These are phyloP conservation scores for Heliothis virescens DNA, from an alignment of 1,140 invertebrate genomes.

Conservation along the genomic window DNA sequence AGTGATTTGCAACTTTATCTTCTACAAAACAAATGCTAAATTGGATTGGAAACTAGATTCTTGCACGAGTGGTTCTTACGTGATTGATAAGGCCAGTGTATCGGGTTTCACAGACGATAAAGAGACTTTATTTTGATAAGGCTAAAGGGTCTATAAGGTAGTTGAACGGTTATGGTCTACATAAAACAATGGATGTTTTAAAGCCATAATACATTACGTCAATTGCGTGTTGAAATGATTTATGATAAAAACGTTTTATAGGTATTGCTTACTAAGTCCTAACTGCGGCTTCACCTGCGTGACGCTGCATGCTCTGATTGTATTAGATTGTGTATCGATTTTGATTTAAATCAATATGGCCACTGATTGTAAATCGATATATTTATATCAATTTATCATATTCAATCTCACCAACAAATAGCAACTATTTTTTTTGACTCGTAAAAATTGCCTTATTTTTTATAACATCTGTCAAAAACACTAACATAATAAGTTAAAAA, in stretches of 20 bases:
- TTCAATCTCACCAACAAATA: too few relatives aligned
- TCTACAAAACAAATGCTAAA: background rate
- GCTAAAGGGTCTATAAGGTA: background rate
- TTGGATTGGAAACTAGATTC: background rate
- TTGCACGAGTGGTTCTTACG: background rate
- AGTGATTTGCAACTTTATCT: constrained; percentile 36
- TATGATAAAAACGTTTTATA: constrained; percentile 20
- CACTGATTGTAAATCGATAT: too few relatives aligned
- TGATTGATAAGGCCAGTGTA: constrained; percentile 6
- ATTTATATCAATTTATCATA: too few relatives aligned
- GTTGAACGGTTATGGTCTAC: constrained; percentile 26
- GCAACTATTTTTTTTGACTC: too few relatives aligned
- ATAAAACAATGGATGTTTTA: constrained; percentile 26
- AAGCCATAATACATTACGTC: background rate
- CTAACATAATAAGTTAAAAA: background rate
- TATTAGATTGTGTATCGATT: too few relatives aligned
- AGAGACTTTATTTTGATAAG: constrained; percentile 4
- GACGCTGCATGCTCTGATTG: too few relatives aligned
- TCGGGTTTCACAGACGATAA: constrained; percentile 4
- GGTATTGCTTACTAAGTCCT: too few relatives aligned
- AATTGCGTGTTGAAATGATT: constrained; percentile 46
- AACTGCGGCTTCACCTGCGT: too few relatives aligned
- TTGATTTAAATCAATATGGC: too few relatives aligned
- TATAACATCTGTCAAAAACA: background rate
- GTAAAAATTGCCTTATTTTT: too few relatives aligned